Evolutionary conservation across 2,797 vertebrate genomes (phyloP).

Genomic region (Sebastes flavidus): DNA sequence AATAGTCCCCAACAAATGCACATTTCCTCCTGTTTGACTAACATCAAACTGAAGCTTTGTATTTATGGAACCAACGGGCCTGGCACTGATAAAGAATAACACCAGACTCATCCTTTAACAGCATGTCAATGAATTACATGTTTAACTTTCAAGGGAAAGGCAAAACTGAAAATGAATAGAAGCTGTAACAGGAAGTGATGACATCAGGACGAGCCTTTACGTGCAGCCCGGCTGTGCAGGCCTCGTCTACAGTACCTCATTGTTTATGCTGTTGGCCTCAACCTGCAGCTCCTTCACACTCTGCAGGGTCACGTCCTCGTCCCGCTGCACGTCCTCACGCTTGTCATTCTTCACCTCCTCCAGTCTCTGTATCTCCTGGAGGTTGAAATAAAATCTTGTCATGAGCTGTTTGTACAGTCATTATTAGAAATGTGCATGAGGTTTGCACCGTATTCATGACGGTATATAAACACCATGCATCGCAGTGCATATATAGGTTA

Average conservation of each 20-base stretch:
- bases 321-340: conserved; percentile 1
- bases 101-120: not conserved
- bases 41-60: no score
- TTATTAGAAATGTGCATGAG: not conserved
- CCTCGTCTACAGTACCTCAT: conserved; percentile 34
- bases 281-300: conserved; percentile 35
- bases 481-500: not conserved
- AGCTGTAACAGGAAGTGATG: not conserved
- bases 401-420: not conserved
- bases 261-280: conserved; percentile 20
- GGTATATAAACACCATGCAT: not conserved
- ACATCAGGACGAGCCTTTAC: not conserved
- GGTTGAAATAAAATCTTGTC: not conserved
- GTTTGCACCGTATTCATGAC: not conserved
- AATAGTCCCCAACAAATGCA: no score
- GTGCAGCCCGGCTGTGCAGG: not conserved
- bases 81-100: not conserved
- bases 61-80: no score
- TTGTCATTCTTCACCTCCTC: conserved; percentile 52
- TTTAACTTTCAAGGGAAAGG: not conserved
- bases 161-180: not conserved
- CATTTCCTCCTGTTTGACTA: no score
- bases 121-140: not conserved
- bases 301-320: conserved; percentile 31
- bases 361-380: conserved; percentile 61